phyloP scores from a whole-genome alignment of 2,113 vertebrate genomes.

The Caloenas nicobarica region DNA sequence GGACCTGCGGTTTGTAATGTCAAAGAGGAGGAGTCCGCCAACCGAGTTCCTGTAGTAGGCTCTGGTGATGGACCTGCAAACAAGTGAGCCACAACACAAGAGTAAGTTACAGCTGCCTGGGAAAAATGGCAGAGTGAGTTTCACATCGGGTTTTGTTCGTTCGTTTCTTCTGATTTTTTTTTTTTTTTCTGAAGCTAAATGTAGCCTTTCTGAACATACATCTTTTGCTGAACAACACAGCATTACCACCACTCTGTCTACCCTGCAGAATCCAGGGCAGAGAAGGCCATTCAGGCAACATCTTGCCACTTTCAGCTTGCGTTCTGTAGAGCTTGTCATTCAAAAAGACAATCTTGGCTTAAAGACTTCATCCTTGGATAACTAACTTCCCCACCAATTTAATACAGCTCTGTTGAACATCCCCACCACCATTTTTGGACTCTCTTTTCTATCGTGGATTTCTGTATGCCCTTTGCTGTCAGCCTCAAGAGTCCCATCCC shows the following conservation, averaged over 20 bases:
- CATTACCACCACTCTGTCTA: neutral
- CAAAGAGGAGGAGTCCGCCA: slow-evolving; percentile 95
- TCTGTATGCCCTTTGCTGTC: neutral
- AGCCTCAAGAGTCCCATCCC: neutral
- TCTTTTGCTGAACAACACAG: neutral
- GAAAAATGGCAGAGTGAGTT: neutral
- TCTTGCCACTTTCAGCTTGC: neutral
- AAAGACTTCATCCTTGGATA: neutral
- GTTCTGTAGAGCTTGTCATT: neutral
- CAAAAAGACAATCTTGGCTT: neutral
- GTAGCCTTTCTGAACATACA: rapidly evolving
- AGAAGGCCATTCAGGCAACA: neutral
- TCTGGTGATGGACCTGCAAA: slow-evolving; percentile 86
- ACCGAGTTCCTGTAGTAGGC: slow-evolving; percentile 97
- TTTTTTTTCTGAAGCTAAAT: neutral
- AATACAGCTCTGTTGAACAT: neutral
- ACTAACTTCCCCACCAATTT: neutral
- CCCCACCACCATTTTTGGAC: neutral
- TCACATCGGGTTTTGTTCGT: neutral
- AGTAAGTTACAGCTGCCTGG: neutral
- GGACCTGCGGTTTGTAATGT: slow-evolving; percentile 96
- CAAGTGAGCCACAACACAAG: slow-evolving; percentile 11
- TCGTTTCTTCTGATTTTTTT: neutral
- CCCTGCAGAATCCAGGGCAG: neutral
- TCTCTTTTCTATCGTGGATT: neutral